Base-by-base conservation (phyloP, 1,140 invertebrate species). In the Ostrea edulis region DNA sequence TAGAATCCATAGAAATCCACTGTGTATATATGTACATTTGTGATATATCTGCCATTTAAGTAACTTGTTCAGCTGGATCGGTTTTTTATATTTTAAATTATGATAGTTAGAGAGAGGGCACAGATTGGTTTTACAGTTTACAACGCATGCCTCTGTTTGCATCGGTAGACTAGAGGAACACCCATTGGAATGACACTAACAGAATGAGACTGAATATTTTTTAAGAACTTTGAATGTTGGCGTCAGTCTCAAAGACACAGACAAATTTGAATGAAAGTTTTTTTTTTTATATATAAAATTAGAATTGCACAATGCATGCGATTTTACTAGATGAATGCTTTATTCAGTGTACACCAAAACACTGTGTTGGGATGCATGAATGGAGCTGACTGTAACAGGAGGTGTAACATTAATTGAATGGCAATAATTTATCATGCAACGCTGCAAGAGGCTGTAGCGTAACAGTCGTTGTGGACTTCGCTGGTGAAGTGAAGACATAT, bases 11-110 rank as follows among this genome's bases (percentile, higher is more conserved):
- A 35, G 68, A 77, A 77, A 77, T 77, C 68, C 68, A 35, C 68
- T 29, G 9, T 77, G 68, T 77, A 77, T 77, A 35, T 77, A 77
- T 77, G 68, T 77, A 77, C 29, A 35, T 77, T 77, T 77, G 68
- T 77, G 68, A 77, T 77, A 77, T 77, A 77, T 35, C 9, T 29
- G 29, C 29, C 8, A 29, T 77, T 77, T 14, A 14, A 77, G 7
- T 77, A 25, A 25, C 29, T 62, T 62, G 55, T 77, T 25, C 29
- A 25, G 35, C 29, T 77, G 68, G 22, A 77, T 35, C 55, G 17
- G 14, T 71, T 8, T 77, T 77, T 77, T 77, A 35, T 35, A 29
- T 77, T 77, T 77, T 77, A 35, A 77, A 14, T 29, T 5, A 25
- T 71, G 8, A 25, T 77, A 77, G 25, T 35, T 77, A 77, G 68